A percentile compares a stretch with the other conserved stretches of the same genome.
Evolutionary conservation across 2,888 invertebrate genomes (phyloP).

Genomic region (Hypolimnas misippus): DNA sequence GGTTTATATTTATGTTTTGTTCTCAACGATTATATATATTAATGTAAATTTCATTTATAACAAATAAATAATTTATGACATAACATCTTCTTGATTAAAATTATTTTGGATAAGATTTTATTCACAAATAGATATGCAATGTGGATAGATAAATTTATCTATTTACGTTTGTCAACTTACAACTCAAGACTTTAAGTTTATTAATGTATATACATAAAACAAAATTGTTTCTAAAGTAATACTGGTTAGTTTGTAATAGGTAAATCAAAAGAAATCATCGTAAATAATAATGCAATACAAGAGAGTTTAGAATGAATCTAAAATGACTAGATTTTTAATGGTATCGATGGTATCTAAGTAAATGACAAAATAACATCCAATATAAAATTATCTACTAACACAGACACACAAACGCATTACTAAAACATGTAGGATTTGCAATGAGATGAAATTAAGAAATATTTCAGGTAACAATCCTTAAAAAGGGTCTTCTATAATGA

Average conservation of each 20-base stretch:
- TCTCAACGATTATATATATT: no score
- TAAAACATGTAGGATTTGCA: conserved; percentile 12
- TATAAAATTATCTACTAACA: conserved; percentile 5
- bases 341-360: not conserved
- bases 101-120: no score
- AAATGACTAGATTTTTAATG: not conserved
- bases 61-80: no score
- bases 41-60: no score
- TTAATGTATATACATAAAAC: no score
- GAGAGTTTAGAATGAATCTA: not conserved
- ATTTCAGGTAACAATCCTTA: conserved; percentile 8
- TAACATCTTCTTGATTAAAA: no score
- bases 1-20: no score
- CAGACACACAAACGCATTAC: conserved; percentile 19
- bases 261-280: not conserved
- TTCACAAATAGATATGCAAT: no score
- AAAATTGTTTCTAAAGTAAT: not conserved
- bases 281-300: not conserved
- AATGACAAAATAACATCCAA: conserved; percentile 9
- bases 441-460: conserved; percentile 10
- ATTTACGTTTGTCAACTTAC: no score
- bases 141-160: no score
- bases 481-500: not conserved
- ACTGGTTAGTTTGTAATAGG: not conserved
- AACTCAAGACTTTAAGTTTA: no score